Conservation (phyloP, 1,140 invertebrate species). For the Nephila pilipes region DNA sequence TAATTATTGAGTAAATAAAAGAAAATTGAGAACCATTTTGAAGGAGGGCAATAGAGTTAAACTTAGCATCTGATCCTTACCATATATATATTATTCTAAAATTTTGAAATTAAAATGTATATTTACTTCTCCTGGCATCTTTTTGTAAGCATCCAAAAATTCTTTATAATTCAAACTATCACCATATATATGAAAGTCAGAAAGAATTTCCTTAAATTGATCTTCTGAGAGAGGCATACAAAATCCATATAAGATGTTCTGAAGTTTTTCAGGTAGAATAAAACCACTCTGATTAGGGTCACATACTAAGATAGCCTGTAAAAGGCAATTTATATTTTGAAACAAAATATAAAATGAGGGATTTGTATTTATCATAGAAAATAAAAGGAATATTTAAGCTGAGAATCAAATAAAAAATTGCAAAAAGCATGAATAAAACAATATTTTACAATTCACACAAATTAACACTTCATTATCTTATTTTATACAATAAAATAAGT, state of each 20-base stretch:
- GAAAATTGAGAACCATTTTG: too few species aligned
- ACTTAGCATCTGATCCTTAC: too few species aligned
- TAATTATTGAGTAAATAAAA: too few species aligned
- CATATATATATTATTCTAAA: background rate
- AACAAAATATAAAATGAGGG: too few species aligned
- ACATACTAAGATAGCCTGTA: slow-evolving; percentile 55
- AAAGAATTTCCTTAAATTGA: slow-evolving; percentile 52
- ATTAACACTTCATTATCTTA: too few species aligned
- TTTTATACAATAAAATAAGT: too few species aligned
- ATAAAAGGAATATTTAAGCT: too few species aligned
- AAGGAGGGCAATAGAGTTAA: too few species aligned
- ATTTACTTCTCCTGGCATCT: slow-evolving; percentile 53
- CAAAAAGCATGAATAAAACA: too few species aligned
- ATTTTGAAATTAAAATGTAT: background rate
- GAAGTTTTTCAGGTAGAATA: slow-evolving; percentile 24
- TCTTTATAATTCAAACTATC: slow-evolving; percentile 61
- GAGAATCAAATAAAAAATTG: too few species aligned
- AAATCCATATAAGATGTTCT: slow-evolving; percentile 23
- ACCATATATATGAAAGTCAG: slow-evolving; percentile 11
- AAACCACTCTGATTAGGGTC: slow-evolving; percentile 65
- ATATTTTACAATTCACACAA: too few species aligned
- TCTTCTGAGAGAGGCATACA: slow-evolving; percentile 56
- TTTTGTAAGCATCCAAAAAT: slow-evolving; percentile 55
- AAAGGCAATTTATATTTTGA: background rate
- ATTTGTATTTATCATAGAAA: too few species aligned